Evolutionary conservation across 2,888 invertebrate species (phyloP).

Genomic region (Hypolimnas misippus): DNA sequence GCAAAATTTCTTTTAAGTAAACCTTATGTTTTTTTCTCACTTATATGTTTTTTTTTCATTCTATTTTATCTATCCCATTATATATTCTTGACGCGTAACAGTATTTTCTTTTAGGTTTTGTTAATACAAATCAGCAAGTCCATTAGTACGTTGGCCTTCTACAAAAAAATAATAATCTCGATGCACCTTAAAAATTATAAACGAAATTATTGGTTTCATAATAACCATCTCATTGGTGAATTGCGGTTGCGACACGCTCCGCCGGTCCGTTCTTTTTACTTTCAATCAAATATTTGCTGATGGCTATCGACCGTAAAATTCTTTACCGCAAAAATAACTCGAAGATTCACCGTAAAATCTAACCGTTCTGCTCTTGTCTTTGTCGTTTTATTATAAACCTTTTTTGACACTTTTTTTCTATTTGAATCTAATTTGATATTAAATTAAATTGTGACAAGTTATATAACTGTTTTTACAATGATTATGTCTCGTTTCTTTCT

Average conservation of each 20-base stretch:
- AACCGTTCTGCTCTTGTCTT: not conserved
- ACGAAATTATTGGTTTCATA: not conserved
- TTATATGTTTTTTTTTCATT: too few species aligned
- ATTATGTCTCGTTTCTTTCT: too few species aligned
- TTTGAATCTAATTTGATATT: conserved; percentile 1
- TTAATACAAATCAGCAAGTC: too few species aligned
- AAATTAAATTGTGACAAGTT: not conserved
- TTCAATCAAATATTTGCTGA: conserved; percentile 39
- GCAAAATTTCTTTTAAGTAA: too few species aligned
- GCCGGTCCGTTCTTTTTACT: conserved; percentile 35
- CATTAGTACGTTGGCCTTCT: not conserved
- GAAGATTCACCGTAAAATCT: conserved; percentile 20
- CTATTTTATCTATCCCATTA: too few species aligned
- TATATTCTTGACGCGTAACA: too few species aligned
- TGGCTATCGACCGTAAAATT: conserved; percentile 38
- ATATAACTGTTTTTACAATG: too few species aligned
- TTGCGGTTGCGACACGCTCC: conserved; percentile 25
- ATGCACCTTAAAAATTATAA: not conserved
- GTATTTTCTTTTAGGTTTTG: too few species aligned
- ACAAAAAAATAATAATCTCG: not conserved
- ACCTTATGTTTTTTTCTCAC: too few species aligned
- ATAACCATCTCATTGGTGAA: conserved; percentile 14
- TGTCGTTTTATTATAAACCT: not conserved
- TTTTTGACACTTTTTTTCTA: not conserved
- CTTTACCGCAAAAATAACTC: conserved; percentile 30